Evolutionary conservation across 1,140 invertebrate species (phyloP), one percentile per base, ranked within the genome.

Genomic region (Drosophila kikkawai): DNA sequence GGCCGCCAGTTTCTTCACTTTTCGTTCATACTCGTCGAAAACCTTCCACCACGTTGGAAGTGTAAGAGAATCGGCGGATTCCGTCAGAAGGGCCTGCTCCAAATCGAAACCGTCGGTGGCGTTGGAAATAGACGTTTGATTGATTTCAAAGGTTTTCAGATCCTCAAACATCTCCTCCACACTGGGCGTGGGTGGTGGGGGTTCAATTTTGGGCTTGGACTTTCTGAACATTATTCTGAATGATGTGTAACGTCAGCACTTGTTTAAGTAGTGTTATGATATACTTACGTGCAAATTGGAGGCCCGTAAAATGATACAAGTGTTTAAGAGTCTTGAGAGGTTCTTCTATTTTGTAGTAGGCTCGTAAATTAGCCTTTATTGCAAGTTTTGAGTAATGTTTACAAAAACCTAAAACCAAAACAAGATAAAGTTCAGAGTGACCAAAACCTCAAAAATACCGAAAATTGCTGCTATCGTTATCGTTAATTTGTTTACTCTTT

Each of bases 1-100:
- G 7, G 32, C 42, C 5, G 63, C 55, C 12, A 90, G 13, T 65
- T 77, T 82, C 8, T 57, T 57, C 0, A 90, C 68, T 57, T 85
- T 91, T n/a, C 67, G 70, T 29, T 90, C 85, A 17, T 91, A 90
- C 53, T 74, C 75, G 44, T 90, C 85, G 19, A 91, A 90, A 13
- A 82, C 47, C 19, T 85, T 65, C 86, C 85, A 90, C 85, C 85
- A 90, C 0, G 65, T 68, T 7, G 73, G 50, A 2, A 90, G 61
- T 0, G 69, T 13, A 3, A 88, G 37, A 7, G 75, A 29, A 74
- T 82, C 2, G 70, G 79, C 8, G 12, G 53, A 39, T 8, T 90
- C 85, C 0, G 79, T 81, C 4, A 90, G 74, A 9, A 88, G 51
- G 2, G 55, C 59, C 9, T 81, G 51, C 22, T 90, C 86, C 66